Conservation (phyloP, 2,888 invertebrate genomes). For the Limulus polyphemus region DNA sequence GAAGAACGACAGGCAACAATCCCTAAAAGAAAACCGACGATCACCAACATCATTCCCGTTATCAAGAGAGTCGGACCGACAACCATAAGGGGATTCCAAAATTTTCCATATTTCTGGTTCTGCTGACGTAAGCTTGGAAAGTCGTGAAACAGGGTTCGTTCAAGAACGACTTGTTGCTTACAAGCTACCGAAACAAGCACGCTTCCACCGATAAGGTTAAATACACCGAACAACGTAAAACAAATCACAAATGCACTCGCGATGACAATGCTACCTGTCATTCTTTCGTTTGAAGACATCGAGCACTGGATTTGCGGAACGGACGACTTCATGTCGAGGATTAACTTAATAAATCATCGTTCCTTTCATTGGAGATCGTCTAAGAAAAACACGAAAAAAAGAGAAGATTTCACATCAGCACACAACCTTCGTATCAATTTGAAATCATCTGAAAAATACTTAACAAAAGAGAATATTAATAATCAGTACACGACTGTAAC, state of each 20-base stretch:
- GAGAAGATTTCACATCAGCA: too few relatives aligned
- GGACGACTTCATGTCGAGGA: too few relatives aligned
- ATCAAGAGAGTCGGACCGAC: conserved; percentile 16
- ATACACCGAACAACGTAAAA: conserved; percentile 14
- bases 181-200: conserved; percentile 12
- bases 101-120: conserved; percentile 1
- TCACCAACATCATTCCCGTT: conserved; percentile 13
- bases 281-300: neutral
- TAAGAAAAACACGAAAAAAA: too few relatives aligned
- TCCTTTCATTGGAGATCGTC: too few relatives aligned
- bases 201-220: conserved; percentile 18
- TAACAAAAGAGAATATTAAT: too few relatives aligned
- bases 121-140: neutral
- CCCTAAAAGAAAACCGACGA: conserved; percentile 13
- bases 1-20: conserved; percentile 13
- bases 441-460: too few relatives aligned
- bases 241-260: conserved; percentile 15
- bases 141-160: conserved; percentile 3
- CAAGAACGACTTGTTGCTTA: conserved; percentile 2
- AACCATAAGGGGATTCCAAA: conserved; percentile 13
- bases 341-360: too few relatives aligned
- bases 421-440: too few relatives aligned
- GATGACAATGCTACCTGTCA: conserved; percentile 9
- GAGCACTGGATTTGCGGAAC: neutral
- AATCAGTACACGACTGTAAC: too few relatives aligned